These are phyloP conservation scores for Pelecanoides urinatrix DNA, from an alignment of 2,113 vertebrate genomes.

Conservation along the genomic window DNA sequence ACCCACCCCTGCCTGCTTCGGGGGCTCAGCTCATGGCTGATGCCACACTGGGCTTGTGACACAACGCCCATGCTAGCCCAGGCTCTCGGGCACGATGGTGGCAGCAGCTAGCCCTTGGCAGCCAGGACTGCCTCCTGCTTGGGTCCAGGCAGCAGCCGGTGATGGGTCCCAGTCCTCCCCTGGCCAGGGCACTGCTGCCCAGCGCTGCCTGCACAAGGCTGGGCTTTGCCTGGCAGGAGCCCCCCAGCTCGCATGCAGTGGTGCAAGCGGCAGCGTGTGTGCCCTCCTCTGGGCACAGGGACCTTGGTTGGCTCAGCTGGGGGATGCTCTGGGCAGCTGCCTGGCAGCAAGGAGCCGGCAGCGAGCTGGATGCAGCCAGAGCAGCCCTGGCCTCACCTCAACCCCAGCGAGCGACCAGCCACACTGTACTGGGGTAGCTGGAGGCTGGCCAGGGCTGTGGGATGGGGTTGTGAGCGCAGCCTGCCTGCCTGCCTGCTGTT, in stretches of 20 bases:
- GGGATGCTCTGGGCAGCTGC: neutral
- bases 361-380: too few relatives aligned
- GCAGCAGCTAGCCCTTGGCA: neutral
- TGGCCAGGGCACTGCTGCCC: neutral
- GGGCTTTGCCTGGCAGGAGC: neutral
- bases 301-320: neutral
- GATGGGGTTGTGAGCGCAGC: neutral
- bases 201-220: neutral
- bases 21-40: neutral
- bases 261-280: neutral
- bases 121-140: neutral
- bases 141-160: neutral
- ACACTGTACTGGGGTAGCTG: fast-evolving
- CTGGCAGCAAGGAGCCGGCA: fast-evolving
- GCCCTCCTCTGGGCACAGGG: neutral
- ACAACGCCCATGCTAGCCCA: neutral
- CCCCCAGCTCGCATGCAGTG: fast-evolving
- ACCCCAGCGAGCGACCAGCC: fast-evolving
- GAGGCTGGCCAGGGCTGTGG: neutral
- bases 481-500: neutral
- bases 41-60: neutral
- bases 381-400: neutral
- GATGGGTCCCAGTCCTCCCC: neutral
- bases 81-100: neutral
- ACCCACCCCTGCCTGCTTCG: neutral